Conservation (phyloP, 2,113 vertebrate genomes). For the Crotalus horridus region DNA sequence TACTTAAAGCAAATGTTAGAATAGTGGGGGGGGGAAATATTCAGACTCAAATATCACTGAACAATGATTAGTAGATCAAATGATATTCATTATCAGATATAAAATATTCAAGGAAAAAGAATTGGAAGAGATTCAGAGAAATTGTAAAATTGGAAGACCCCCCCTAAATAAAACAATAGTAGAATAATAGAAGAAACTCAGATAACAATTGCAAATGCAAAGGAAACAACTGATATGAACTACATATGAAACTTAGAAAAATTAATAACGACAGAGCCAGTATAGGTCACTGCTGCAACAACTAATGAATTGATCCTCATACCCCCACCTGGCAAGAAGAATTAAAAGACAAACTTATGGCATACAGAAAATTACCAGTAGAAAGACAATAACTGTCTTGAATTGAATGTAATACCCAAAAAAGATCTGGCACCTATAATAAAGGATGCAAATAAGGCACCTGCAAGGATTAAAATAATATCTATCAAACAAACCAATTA, state of each 20-base stretch:
- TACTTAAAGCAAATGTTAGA: neutral
- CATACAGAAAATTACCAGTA: neutral
- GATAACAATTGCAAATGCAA: neutral
- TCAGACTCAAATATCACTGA: neutral
- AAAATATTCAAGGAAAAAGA: neutral
- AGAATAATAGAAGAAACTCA: neutral
- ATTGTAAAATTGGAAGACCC: neutral
- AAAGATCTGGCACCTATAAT: neutral
- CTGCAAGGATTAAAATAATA: neutral
- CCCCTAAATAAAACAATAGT: neutral
- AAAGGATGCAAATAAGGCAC: neutral
- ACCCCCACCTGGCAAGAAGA: neutral
- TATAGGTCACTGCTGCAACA: neutral
- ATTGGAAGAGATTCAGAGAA: neutral
- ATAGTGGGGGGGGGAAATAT: neutral
- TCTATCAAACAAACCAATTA: neutral
- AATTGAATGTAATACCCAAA: neutral
- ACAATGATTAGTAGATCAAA: neutral
- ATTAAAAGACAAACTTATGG: neutral
- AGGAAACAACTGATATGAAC: neutral
- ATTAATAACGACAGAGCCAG: neutral
- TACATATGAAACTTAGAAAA: neutral
- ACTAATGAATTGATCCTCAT: neutral
- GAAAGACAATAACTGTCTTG: neutral
- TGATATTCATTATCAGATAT: neutral